phyloP scores from a whole-genome alignment of 2,113 vertebrate species.

The Sciurus niger region DNA sequence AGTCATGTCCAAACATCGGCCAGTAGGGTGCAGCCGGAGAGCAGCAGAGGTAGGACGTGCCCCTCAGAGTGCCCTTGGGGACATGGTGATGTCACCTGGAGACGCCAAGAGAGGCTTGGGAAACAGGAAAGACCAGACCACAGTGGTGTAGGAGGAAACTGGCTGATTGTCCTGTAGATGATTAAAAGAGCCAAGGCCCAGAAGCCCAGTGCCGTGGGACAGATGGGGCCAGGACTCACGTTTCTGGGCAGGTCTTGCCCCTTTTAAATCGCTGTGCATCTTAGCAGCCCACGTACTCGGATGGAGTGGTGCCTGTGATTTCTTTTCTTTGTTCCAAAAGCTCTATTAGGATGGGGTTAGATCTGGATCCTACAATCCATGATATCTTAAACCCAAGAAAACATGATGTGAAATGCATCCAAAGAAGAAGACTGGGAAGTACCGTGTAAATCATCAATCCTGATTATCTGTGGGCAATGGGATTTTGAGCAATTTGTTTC shows the following conservation, averaged over 20 bases:
- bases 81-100: neutral
- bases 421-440: neutral
- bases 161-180: fast-evolving
- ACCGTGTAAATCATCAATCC: neutral
- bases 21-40: neutral
- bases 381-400: neutral
- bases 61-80: neutral
- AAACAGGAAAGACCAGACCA: neutral
- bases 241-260: neutral
- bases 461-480: neutral
- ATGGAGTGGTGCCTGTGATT: fast-evolving
- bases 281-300: neutral
- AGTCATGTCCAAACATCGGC: neutral
- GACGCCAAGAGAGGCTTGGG: neutral
- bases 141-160: fast-evolving
- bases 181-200: too few relatives aligned
- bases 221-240: fast-evolving
- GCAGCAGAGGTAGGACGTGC: neutral
- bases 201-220: too few relatives aligned
- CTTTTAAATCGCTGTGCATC: neutral
- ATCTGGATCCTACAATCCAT: neutral
- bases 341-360: neutral
- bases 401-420: neutral
- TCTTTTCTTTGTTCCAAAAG: neutral
- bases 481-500: neutral